Evolutionary conservation across 2,797 vertebrate species (phyloP), one percentile per base, ranked within the genome.

Genomic region (Parauchenoglanis ngamensis): DNA sequence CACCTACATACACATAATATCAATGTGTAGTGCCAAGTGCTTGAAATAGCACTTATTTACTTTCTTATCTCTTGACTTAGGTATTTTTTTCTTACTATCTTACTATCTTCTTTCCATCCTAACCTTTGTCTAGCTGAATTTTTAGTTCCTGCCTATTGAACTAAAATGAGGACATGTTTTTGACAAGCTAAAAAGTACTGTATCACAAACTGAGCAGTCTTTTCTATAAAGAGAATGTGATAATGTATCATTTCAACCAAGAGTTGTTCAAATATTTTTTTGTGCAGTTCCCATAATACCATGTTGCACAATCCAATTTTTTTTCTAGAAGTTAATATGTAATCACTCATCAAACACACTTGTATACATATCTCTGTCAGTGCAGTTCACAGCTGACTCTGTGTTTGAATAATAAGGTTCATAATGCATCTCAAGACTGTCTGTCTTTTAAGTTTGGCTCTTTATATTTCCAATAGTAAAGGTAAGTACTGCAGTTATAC

Each of bases 301-400:
- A 83, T 25, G 61, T 95, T 94, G 89, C 94, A 85, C 90, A 93
- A 94, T 92, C 44, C 6, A 3, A 86, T 80, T 89, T 89, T 82
- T 11, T 23, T 6, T 49, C 59, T 86, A 81, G 90, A 78, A 88
- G 94, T 95, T 95, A 95, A 93, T 95, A 87, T 91, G 87, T 95
- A 95, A 93, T 92, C 93, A 81, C 90, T 94, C 67, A 73, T 92
- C 94, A 96, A 95, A 96, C 93, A 95, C 87, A 93, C 83, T 84
- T 80, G 72, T 86, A 87, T 65, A 59, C 86, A 82, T 84, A 85
- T 91, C 57, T 0, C 75, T 87, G 78, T 28, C 46, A 73, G 28
- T 89, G 49, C 63, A 78, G 40, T 54, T 15, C 23, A 67, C n/a
- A 54, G 54, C 28, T 46, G 56, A 86, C 44, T 70, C 46, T 49